Base-by-base conservation (phyloP, 1,140 invertebrate genomes). In the Cataglyphis hispanica region DNA sequence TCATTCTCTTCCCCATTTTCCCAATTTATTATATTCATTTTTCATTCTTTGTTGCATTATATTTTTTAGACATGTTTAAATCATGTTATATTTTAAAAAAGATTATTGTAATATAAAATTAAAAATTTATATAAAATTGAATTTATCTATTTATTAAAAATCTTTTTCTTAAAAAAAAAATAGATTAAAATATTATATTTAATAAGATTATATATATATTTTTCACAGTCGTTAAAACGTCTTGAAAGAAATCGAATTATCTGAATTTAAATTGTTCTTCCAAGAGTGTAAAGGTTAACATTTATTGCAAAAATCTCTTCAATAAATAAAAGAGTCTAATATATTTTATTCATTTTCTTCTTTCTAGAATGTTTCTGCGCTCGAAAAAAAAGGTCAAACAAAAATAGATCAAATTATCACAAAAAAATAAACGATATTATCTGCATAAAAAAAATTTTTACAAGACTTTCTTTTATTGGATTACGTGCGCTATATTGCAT, bases 261-360 rank as follows among this genome's bases (percentile, higher is more conserved):
- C 5, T 4, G 27, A 84, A 7, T 87, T 56, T 10, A 31, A n/a
- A 84, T 84, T 31, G 13, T 75, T 66, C 34, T 50, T 84, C 60
- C 27, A 50, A 64, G 22, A 25, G 69, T 67, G n/a, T 78, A 87
- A 86, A 77, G 85, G 85, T 83, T 60, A 67, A 86, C 34, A 1
- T 76, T 61, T 11, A 10, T 34, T 2, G 22, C 25, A 77, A 63
- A 64, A 76, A 85, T 87, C 43, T 63, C 43, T 46, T 19, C 11
- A 69, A 86, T 75, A 86, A 86, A 19, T 50, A 37, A 22, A 46
- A 27, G 11, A 74, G 58, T 61, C 43, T 25, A 11, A 27, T 40
- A 37, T 3, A 25, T 75, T 60, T 7, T 2, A 83, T 60, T 76
- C 34, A 40, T 75, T 61, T 37, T 5, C 34, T 63, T 50, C 25